Percentiles rank a stretch among this genome's conserved stretches.
Conservation (phyloP, 1,140 invertebrate genomes). For the Nephotettix cincticeps region DNA sequence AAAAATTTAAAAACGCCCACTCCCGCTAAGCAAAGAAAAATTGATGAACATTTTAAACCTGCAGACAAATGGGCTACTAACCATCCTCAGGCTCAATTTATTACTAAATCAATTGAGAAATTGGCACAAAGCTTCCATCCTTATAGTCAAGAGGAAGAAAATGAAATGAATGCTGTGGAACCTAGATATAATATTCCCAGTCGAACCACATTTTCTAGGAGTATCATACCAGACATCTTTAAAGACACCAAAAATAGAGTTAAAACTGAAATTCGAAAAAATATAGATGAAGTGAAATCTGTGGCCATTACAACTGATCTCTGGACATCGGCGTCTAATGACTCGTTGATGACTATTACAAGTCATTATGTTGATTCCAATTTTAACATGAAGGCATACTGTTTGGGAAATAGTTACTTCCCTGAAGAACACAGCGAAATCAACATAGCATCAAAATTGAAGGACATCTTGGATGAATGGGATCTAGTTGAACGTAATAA, state of each 20-base stretch:
- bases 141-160: neutral
- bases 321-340: conserved; percentile 37
- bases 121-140: no score
- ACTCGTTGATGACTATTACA: conserved; percentile 35
- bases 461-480: conserved; percentile 36
- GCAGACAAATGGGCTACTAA: no score
- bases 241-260: conserved; percentile 22
- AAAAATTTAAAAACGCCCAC: no score
- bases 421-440: conserved; percentile 3
- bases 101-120: no score
- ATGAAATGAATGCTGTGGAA: conserved; percentile 13
- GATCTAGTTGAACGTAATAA: conserved; percentile 36
- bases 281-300: neutral
- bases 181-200: conserved; percentile 34
- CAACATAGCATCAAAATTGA: conserved; percentile 26
- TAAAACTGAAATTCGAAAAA: neutral
- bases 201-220: conserved; percentile 29
- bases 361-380: conserved; percentile 37
- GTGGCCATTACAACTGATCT: conserved; percentile 35
- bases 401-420: conserved; percentile 28
- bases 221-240: conserved; percentile 31
- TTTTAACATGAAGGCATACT: conserved; percentile 25
- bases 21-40: no score
- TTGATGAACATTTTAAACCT: no score
- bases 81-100: no score